Percentiles rank a stretch among this genome's conserved stretches.
These are phyloP conservation scores for Coilia nasus DNA, from an alignment of 2,797 vertebrate species.

Conservation along the genomic window DNA sequence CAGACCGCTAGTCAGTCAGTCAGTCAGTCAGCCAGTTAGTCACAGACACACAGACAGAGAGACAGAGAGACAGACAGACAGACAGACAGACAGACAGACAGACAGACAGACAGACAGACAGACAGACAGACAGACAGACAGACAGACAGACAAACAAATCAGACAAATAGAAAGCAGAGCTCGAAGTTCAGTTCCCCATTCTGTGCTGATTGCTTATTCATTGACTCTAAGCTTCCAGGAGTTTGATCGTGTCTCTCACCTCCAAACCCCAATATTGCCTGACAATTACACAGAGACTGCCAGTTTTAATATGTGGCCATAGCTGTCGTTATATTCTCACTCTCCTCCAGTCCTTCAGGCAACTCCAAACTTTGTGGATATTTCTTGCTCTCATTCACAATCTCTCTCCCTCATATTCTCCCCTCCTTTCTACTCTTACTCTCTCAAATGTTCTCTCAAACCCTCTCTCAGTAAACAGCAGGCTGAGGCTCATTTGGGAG, in stretches of 20 bases:
- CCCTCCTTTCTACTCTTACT: not conserved
- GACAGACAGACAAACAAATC: not conserved
- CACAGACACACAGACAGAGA: not conserved
- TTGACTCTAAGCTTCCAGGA: not conserved
- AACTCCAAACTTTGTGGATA: conserved; percentile 14
- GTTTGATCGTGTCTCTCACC: conserved; percentile 17
- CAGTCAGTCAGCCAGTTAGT: too few species aligned
- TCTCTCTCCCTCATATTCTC: not conserved
- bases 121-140: not conserved
- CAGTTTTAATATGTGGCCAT: conserved; percentile 42
- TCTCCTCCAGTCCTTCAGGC: conserved; percentile 24
- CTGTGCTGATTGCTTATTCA: conserved; percentile 4
- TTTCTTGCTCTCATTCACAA: not conserved
- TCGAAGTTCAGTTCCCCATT: not conserved
- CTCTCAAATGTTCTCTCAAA: not conserved
- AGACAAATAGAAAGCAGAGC: not conserved
- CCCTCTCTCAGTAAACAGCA: conserved; percentile 36
- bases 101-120: not conserved
- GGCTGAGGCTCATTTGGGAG: conserved; percentile 24
- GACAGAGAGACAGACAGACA: not conserved
- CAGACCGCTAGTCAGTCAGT: too few species aligned
- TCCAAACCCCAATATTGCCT: conserved; percentile 17
- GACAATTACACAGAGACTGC: conserved; percentile 33
- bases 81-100: not conserved
- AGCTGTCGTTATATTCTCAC: conserved; percentile 17